A percentile compares a stretch with the other conserved stretches of the same genome.
Evolutionary conservation across 2,113 vertebrate genomes (phyloP).

Genomic region (Telmatochromis sp.): DNA sequence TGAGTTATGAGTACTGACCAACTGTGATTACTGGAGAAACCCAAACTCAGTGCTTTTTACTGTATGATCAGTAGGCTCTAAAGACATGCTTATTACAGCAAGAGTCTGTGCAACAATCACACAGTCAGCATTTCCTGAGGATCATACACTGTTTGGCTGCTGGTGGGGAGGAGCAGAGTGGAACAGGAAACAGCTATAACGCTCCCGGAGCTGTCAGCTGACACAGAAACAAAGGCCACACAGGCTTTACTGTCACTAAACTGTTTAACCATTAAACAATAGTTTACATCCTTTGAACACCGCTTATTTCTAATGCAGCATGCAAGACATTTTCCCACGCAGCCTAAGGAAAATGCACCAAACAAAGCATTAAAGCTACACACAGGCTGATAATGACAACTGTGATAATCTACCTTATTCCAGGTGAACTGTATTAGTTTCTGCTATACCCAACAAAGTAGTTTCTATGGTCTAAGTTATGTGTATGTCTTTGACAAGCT

Average conservation of each 20-base stretch:
- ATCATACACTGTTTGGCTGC: constrained; percentile 17
- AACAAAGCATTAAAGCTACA: background rate
- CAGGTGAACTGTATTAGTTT: background rate
- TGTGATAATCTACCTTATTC: background rate
- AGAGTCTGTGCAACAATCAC: background rate
- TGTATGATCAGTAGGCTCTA: background rate
- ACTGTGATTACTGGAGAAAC: background rate
- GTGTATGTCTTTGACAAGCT: background rate
- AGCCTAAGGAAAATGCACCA: background rate
- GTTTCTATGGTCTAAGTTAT: background rate
- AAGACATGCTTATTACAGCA: background rate
- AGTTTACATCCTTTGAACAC: background rate
- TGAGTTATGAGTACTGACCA: background rate
- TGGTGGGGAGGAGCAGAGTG: background rate
- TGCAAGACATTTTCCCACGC: background rate
- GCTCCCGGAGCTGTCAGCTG: constrained; percentile 47
- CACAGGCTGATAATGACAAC: background rate
- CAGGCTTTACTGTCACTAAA: background rate
- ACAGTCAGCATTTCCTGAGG: constrained; percentile 50
- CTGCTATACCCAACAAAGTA: background rate
- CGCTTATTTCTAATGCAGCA: background rate
- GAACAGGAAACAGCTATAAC: constrained; percentile 39
- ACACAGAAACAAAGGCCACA: constrained; percentile 31
- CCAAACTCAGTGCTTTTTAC: background rate
- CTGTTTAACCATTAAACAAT: background rate